Evolutionary conservation across 2,113 vertebrate genomes (phyloP), one percentile per base, ranked within the genome.

Genomic region (Misgurnus anguillicaudatus): DNA sequence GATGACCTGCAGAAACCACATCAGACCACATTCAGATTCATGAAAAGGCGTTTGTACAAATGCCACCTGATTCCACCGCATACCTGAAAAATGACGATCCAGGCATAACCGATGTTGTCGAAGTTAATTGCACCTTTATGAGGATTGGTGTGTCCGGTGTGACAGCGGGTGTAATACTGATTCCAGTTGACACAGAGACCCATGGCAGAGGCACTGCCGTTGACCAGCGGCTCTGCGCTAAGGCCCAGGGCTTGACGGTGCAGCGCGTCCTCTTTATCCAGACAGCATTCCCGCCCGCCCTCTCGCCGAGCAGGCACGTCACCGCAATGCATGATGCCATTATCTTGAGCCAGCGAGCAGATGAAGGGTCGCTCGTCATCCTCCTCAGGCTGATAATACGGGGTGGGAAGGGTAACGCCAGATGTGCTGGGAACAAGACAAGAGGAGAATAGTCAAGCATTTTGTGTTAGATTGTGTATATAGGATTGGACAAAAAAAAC

Each of bases 1-100:
- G 86, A 99, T 99, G 82, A 99, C 98, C 98, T 95, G 80, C 8
- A 87, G 83, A 86, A 19, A 67, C 83, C 84, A 77, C 4, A 24
- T 36, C 48, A 82, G 6, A 45, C 14, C 69, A 66, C 45, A n/a
- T 57, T 57, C n/a, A 57, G 11, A 51, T 51, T 13, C 47, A 51
- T 45, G 42, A 45, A 45, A 45, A 45, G 42, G 42, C 3, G 24
- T 31, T 1, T 31, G 3, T 31, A 45, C 42, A 45, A n/a, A 31
- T 57, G 19, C 36, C 11, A 21, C n/a, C 8, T 16, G 10, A 24
- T 62, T 60, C 45, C 0, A 9, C 88, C 51, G 3, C 55, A 19
- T 85, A 98, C 98, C 95, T 99, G 98, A 88, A 99, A 99, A 86
- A 99, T 99, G 51, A 98, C 98, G 4, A 99, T 99, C 98, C 98